Percentiles rank a stretch among this genome's conserved stretches.
Evolutionary conservation across 2,888 invertebrate species (phyloP).

Genomic region (Halictus quadricinctus): DNA sequence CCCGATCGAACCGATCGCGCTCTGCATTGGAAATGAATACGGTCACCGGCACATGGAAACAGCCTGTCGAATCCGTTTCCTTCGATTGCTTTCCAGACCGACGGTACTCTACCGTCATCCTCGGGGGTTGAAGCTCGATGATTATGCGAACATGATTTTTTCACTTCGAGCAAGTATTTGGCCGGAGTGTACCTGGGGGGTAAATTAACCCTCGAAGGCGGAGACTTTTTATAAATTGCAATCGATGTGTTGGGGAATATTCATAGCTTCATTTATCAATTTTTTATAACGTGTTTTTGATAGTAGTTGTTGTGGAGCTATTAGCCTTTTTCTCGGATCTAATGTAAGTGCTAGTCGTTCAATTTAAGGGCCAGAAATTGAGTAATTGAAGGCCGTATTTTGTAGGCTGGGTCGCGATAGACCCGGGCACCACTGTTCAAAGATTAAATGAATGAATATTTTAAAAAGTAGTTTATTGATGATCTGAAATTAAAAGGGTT

Average conservation of each 20-base stretch:
- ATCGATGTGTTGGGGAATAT: neutral
- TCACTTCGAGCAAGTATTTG: neutral
- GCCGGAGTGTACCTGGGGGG: neutral
- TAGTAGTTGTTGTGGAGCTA: neutral
- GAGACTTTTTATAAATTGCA: neutral
- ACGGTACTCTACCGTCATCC: neutral
- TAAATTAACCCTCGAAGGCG: neutral
- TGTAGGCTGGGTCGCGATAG: too few relatives aligned
- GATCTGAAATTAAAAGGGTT: too few relatives aligned
- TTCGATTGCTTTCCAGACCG: neutral
- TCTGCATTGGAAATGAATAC: neutral
- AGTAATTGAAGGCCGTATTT: too few relatives aligned
- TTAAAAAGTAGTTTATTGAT: too few relatives aligned
- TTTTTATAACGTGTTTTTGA: neutral
- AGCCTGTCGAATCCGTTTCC: neutral
- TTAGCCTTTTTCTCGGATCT: neutral
- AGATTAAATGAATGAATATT: too few relatives aligned
- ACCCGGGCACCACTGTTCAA: too few relatives aligned
- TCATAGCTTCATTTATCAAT: neutral
- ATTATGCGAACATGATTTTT: neutral
- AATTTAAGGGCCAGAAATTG: too few relatives aligned
- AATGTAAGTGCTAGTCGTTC: too few relatives aligned
- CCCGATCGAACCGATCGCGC: constrained; percentile 64
- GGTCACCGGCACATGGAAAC: neutral
- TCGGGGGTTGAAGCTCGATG: neutral